Base-by-base conservation (phyloP, 1,140 invertebrate genomes). In the Batillaria attramentaria region DNA sequence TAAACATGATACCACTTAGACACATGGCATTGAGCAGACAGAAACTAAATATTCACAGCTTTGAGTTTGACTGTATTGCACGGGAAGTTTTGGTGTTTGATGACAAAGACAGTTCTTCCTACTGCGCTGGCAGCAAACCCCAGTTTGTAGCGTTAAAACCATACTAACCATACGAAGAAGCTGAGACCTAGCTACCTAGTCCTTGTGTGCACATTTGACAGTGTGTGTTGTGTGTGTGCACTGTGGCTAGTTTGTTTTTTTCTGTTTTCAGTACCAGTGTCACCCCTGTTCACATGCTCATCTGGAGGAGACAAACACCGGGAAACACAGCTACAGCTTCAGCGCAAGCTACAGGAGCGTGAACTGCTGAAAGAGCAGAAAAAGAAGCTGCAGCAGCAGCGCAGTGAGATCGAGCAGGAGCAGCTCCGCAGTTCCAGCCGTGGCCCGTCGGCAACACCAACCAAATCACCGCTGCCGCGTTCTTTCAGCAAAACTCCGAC, bases 311-410 rank as follows among this genome's bases (percentile, higher is more conserved):
- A 89, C 77, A 93, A 93, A 86, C 92, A 94, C 74, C 91, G 93
- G 79, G 94, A 94, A 86, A 93, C 93, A 46, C 93, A 94, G 81
- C 83, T 94, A 69, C 93, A 94, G 80, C 91, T 94, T 60, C 94
- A 94, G 85, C 91, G 93, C 62, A 95, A 94, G 89, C 89, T 95
- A 57, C 93, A 95, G 72, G 94, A 95, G 89, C 93, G 94, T 74
- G 94, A 95, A 86, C 90, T 94, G 28, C 93, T 94, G 62, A 94
- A 94, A 80, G 94, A 95, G 85, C 93, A 95, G 84, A 95, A 95
- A 87, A 92, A 93, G 81, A 94, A 94, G 90, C 87, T 94, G 74
- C 93, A 94, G 91, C 93, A 94, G 84, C 89, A 87, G 60, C 80
- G 78, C 31, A 80, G 82, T 28, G 86, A 87, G 41, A 84, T 83